Evolutionary conservation across 2,797 vertebrate genomes (phyloP), one percentile per base, ranked within the genome.

Genomic region (Falco biarmicus): DNA sequence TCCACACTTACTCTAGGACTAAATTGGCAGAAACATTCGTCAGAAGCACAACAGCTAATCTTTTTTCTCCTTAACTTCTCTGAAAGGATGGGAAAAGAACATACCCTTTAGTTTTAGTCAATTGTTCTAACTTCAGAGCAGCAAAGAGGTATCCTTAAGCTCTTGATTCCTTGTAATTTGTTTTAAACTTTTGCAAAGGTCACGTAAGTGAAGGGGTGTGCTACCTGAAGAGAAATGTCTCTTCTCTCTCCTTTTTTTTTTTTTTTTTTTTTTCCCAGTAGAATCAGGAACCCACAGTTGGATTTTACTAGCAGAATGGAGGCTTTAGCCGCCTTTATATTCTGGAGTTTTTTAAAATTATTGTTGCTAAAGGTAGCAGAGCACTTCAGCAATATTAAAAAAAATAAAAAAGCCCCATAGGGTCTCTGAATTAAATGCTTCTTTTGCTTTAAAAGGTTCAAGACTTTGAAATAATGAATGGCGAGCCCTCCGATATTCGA

Each of bases 381-480:
- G 19, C 25, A 43, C 53, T 89, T 92, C 5, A 87, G 53, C 26
- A 79, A 74, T 79, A 56, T 60, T 64, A 2, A 39, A 83, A 84
- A 64, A 68, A 76, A 51, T 32, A 84, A 64, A 68, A 76, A 48
- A 34, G 5, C 26, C 79, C 63, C 43, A 57, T 54, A 74, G 73
- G 19, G 75, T 77, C 92, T 94, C 89, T 92, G 96, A 95, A 87
- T 93, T 85, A 93, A 92, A 92, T 41, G 53, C 12, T 94, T 9
- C 25, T 84, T 77, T 91, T 89, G 54, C 60, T 93, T 96, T 78
- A 68, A 94, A 91, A 75, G 16, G 41, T 85, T 95, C 56, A 54
- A 76, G 74, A 37, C 83, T 93, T 91, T 86, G 91, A 96, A 93
- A 56, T 60, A 91, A 77, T 18, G 66, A 74, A 66, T 26, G 17